These are phyloP conservation scores for Danionella cerebrum DNA, from an alignment of 2,113 vertebrate genomes.

Conservation along the genomic window DNA sequence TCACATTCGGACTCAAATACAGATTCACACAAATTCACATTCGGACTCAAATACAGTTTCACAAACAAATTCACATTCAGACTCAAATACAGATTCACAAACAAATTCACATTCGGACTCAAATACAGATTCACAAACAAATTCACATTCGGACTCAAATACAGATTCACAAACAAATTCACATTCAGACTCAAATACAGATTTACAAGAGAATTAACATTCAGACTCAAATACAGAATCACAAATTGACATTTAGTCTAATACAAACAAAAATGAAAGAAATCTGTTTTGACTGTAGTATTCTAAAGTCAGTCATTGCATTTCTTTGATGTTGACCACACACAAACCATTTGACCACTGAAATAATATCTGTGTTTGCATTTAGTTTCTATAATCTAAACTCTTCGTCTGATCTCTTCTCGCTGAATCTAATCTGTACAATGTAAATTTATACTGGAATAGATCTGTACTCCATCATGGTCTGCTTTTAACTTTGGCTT, in stretches of 20 bases:
- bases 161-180: too few relatives aligned
- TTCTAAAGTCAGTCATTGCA: too few relatives aligned
- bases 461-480: constrained; percentile 29
- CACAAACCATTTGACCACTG: neutral
- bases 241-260: too few relatives aligned
- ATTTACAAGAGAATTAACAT: neutral
- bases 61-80: too few relatives aligned
- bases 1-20: too few relatives aligned
- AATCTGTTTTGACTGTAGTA: neutral
- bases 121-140: too few relatives aligned
- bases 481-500: neutral
- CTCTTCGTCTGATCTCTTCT: constrained; percentile 3
- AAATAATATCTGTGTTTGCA: neutral
- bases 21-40: too few relatives aligned
- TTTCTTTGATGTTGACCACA: neutral
- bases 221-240: neutral
- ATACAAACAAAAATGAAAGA: neutral
- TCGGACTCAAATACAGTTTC: too few relatives aligned
- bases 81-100: too few relatives aligned
- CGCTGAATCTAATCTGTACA: neutral
- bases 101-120: too few relatives aligned
- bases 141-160: too few relatives aligned
- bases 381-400: neutral
- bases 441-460: neutral
- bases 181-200: too few relatives aligned